Evolutionary conservation across 2,797 vertebrate genomes (phyloP), one percentile per base, ranked within the genome.

Genomic region (Cirrhinus molitorella): DNA sequence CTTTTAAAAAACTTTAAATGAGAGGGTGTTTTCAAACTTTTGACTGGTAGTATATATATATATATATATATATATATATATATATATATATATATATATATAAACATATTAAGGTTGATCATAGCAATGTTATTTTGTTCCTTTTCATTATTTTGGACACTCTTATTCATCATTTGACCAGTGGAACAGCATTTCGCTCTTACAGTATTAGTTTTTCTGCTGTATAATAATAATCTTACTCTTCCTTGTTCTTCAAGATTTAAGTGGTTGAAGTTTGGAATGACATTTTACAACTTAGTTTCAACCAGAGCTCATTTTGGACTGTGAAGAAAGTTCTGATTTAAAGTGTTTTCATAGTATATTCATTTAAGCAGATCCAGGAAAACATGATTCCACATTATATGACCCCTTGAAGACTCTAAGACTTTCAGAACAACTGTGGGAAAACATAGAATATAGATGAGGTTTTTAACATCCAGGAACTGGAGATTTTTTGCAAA

Each of bases 401-500:
- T 57, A 37, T 80, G 78, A 80, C 65, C 63, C 49, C 37, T 79
- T 55, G 16, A 81, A 51, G 25, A 63, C 7, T 74, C 57, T 9
- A 34, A 11, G 51, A 37, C 11, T 23, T 34, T 79, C 12, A n/a
- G 25, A 70, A 83, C 34, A n/a, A 66, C 63, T 80, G 76, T 72
- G 37, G 77, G 77, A 83, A 83, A 83, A 76, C 71, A 79, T 23
- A n/a, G 73, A 70, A 84, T 40, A 66, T 72, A 65, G 47, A 55
- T 67, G 67, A 78, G 59, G 51, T 66, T 79, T 79, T 75, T 79
- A 34, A 51, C 84, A 86, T 76, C 25, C 65, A 82, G 73, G 53
- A 83, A 88, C 72, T 86, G 89, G 81, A 87, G 87, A 87, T 91
- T 31, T n/a, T 88, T 88, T 91, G 92, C 89, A 89, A 91, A 92